Base-by-base conservation (phyloP, 2,888 invertebrate species). In the Subacronicta megacephala region DNA sequence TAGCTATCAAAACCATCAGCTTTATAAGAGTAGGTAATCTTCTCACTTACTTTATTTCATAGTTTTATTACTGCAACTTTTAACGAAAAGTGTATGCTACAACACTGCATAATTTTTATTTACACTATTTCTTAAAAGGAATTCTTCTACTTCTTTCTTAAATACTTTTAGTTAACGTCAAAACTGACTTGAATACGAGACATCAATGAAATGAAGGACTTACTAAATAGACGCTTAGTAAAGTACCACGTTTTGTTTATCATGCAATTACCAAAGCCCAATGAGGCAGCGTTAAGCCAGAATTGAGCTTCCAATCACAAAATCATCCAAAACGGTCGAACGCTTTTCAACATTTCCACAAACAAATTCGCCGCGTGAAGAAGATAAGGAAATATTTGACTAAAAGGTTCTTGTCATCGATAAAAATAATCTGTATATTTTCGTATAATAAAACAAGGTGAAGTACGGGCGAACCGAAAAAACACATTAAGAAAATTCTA, bases 401-500 rank as follows among this genome's bases (percentile, higher is more conserved):
- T 69, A 69, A 72, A 70, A 68, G 51, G 56, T 62, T 64, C 53
- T 65, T 53, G 60, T 61, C 68, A 46, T 18, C 58, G 42, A 69
- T 73, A 72, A 74, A n/a, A 75, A 74, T 69, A 72, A 77, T 77
- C 64, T 76, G 64, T 62, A 72, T 72, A 73, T 75, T 76, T 68
- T 70, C 62, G 44, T 55, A 78, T 63, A 74, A 80, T 75, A 72
- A 72, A 76, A 72, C 68, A 77, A 58, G 47, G 59, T 72, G 66
- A 63, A 76, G 75, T 70, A 64, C 63, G 58, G 47, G 51, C 47
- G 61, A 59, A 65, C 62, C 53, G 52, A 61, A 82, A 83, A 87
- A 83, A 84, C 77, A 83, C 81, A 85, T 84, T 80, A 78, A 79
- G 75, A 75, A 72, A 82, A 82, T 83, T 84, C 82, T 81, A 81